Conservation (phyloP, 2,888 invertebrate genomes). For the Meta bourneti region DNA sequence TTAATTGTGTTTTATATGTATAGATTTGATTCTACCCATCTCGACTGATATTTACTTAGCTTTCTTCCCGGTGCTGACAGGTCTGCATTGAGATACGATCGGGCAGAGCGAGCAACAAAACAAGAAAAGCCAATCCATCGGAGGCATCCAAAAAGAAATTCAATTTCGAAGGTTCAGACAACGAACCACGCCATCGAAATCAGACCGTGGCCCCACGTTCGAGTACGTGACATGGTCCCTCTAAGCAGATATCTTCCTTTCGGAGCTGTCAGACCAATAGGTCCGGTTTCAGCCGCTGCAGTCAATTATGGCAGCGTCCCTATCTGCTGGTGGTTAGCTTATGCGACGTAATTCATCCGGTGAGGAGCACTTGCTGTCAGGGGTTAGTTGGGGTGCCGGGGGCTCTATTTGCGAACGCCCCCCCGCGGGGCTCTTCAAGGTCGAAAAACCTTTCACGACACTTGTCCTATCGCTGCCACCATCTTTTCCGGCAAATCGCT, state of each 20-base stretch:
- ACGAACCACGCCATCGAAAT: too few relatives aligned
- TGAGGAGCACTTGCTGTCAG: conserved; percentile 46
- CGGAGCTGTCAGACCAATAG: conserved; percentile 66
- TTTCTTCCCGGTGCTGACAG: too few relatives aligned
- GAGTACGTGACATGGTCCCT: conserved; percentile 11
- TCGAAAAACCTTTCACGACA: conserved; percentile 50
- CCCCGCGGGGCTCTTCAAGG: conserved; percentile 44
- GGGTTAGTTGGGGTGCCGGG: conserved; percentile 17
- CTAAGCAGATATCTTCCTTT: conserved; percentile 52
- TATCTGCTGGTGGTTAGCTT: conserved; percentile 36
- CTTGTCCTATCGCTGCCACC: conserved; percentile 59
- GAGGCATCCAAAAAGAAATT: too few relatives aligned
- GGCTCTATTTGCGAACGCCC: conserved; percentile 43
- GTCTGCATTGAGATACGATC: too few relatives aligned
- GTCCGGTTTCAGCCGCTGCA: conserved; percentile 67
- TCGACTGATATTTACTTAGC: too few relatives aligned
- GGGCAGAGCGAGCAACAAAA: too few relatives aligned
- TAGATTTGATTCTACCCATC: too few relatives aligned
- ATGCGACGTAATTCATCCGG: conserved; percentile 58
- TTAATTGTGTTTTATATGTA: too few relatives aligned
- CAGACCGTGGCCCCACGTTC: too few relatives aligned
- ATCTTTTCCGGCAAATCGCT: conserved; percentile 63
- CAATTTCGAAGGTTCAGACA: too few relatives aligned
- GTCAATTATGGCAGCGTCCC: conserved; percentile 55
- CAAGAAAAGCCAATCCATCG: too few relatives aligned